Conservation (phyloP, 1,140 invertebrate species). For the Gryllus bimaculatus region DNA sequence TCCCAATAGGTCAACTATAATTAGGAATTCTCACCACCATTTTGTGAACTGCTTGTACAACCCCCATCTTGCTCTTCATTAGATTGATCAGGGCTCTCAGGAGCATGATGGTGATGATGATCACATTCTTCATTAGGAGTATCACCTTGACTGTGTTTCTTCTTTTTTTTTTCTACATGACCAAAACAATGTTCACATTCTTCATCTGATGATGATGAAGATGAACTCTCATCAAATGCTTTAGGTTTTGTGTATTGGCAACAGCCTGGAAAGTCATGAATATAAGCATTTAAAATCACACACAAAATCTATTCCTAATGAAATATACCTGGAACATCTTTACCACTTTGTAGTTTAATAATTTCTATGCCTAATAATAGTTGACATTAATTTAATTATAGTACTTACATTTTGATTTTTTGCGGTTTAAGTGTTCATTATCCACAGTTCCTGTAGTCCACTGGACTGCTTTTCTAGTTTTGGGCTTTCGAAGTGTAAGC, state of each 20-base stretch:
- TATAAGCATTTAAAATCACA: no score
- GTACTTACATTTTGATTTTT: constrained; percentile 85
- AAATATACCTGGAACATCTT: no score
- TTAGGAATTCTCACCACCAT: no score
- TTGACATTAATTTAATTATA: not conserved
- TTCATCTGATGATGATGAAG: constrained; percentile 52
- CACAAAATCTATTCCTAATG: no score
- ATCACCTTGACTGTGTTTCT: constrained; percentile 24
- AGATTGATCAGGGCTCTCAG: no score
- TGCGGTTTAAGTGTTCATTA: constrained; percentile 86
- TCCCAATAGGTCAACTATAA: no score
- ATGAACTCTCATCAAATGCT: constrained; percentile 72
- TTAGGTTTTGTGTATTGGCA: constrained; percentile 79
- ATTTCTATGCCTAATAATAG: no score
- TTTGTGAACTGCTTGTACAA: no score
- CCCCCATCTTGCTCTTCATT: no score
- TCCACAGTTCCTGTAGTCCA: constrained; percentile 84
- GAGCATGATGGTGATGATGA: not conserved
- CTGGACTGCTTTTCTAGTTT: constrained; percentile 67
- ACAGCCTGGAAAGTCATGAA: constrained; percentile 50
- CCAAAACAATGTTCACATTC: constrained; percentile 81
- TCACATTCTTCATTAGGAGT: not conserved
- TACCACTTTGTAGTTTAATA: no score
- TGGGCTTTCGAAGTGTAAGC: constrained; percentile 62
- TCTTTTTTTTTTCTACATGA: constrained; percentile 61